A percentile compares a stretch with the other conserved stretches of the same genome.
Evolutionary conservation across 2,113 vertebrate genomes (phyloP).

Genomic region (Dissostichus mawsoni): DNA sequence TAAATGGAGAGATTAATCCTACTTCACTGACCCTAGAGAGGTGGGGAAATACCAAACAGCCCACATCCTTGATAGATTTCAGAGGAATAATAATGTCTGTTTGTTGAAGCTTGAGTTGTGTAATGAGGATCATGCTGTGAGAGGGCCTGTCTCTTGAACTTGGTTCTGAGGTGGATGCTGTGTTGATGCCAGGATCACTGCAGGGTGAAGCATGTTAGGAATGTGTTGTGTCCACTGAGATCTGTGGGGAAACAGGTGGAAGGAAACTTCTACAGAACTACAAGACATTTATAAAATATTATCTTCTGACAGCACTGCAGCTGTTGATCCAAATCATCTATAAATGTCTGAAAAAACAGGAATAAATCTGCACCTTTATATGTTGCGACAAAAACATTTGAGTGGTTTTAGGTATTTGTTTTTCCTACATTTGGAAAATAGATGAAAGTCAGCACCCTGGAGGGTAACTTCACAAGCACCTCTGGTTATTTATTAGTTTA

Average conservation of each 20-base stretch:
- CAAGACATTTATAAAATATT: background rate
- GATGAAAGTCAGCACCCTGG: conserved; percentile 43
- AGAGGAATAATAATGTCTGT: background rate
- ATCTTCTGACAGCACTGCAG: background rate
- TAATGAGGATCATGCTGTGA: conserved; percentile 6
- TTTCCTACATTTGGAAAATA: rapidly evolving
- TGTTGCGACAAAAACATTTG: background rate
- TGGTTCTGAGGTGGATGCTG: background rate
- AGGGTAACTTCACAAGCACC: conserved; percentile 10
- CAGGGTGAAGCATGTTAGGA: conserved; percentile 35
- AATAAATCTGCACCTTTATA: background rate
- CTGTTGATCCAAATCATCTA: background rate
- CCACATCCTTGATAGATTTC: background rate
- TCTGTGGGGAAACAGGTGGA: background rate
- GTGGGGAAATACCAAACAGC: background rate
- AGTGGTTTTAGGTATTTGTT: conserved; percentile 27
- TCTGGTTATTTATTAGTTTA: conserved; percentile 28
- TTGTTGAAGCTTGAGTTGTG: conserved; percentile 5
- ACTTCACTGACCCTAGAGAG: background rate
- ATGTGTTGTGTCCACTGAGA: conserved; percentile 27
- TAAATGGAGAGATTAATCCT: background rate
- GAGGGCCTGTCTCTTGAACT: background rate
- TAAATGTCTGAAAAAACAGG: background rate
- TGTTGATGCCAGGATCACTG: conserved; percentile 19
- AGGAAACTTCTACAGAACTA: conserved; percentile 7